A percentile compares a stretch with the other conserved stretches of the same genome.
phyloP scores from a whole-genome alignment of 1,140 invertebrate genomes.

The Drosophila varians region DNA sequence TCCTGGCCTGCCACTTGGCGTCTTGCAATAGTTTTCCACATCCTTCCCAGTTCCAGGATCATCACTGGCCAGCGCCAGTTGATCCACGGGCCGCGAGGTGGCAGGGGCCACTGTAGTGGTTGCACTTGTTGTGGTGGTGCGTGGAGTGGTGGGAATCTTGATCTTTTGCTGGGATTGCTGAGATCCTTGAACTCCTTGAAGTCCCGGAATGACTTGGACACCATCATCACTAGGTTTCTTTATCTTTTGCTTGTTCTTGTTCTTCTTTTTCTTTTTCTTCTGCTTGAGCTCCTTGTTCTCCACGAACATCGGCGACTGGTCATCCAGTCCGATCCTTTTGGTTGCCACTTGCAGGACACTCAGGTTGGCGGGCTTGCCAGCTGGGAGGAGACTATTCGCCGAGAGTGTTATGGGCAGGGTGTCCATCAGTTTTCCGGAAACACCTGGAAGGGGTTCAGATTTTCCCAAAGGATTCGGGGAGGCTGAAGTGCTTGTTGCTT shows the following conservation, averaged over 20 bases:
- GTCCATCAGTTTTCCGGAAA: constrained; percentile 62
- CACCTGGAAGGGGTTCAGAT: constrained; percentile 43
- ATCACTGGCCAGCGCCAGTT: constrained; percentile 55
- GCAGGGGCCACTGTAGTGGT: constrained; percentile 1
- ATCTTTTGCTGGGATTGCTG: constrained; percentile 63
- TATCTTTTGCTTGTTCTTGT: constrained; percentile 76
- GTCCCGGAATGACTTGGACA: neutral
- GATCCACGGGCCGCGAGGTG: constrained; percentile 53
- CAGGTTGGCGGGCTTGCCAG: constrained; percentile 65
- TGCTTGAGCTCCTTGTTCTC: constrained; percentile 80
- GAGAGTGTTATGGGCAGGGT: constrained; percentile 49
- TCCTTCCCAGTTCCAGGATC: constrained; percentile 74
- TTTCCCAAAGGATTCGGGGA: constrained; percentile 1
- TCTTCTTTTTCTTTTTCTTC: constrained; percentile 78
- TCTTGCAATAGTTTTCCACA: constrained; percentile 87
- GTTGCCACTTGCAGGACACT: constrained; percentile 61
- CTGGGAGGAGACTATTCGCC: constrained; percentile 66
- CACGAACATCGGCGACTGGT: constrained; percentile 66
- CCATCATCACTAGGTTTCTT: constrained; percentile 83
- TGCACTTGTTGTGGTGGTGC: constrained; percentile 48
- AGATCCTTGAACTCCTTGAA: constrained; percentile 7
- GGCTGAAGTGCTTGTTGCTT: neutral
- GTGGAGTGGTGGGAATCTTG: constrained; percentile 69
- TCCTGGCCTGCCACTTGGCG: constrained; percentile 90
- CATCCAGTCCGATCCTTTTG: constrained; percentile 77